These are phyloP conservation scores for Orussus abietinus DNA, from an alignment of 1,140 invertebrate species.

Conservation along the genomic window DNA sequence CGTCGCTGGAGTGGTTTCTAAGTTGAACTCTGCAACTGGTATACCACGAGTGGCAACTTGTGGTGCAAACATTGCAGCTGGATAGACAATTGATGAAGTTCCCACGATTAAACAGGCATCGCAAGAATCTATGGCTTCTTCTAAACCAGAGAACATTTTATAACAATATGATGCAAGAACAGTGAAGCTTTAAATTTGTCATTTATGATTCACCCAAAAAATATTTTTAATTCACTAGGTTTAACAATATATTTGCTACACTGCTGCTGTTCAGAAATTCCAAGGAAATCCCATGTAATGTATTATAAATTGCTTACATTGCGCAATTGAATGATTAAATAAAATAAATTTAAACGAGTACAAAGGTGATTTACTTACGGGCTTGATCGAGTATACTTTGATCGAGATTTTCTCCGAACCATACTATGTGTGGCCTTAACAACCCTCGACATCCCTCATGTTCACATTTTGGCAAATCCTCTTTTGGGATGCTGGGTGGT, in stretches of 20 bases:
- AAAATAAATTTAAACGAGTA: constrained; percentile 7
- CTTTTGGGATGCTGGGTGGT: constrained; percentile 58
- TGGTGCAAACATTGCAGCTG: constrained; percentile 90
- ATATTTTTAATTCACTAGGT: too few species aligned
- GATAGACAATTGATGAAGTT: constrained; percentile 86
- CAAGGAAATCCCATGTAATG: neutral
- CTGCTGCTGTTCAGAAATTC: neutral
- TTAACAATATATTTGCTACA: too few species aligned
- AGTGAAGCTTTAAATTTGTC: constrained; percentile 7
- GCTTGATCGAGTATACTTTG: constrained; percentile 60
- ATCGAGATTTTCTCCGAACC: constrained; percentile 85
- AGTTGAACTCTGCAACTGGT: constrained; percentile 86
- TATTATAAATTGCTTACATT: constrained; percentile 4
- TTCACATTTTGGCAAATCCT: constrained; percentile 39
- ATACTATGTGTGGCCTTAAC: constrained; percentile 82
- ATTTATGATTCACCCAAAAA: constrained; percentile 1
- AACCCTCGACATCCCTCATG: constrained; percentile 62
- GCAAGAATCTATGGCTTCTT: constrained; percentile 65
- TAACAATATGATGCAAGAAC: too few species aligned
- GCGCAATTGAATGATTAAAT: constrained; percentile 15
- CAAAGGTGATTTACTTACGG: constrained; percentile 50
- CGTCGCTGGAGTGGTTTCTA: constrained; percentile 74
- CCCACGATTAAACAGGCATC: constrained; percentile 82
- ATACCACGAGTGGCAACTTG: constrained; percentile 70
- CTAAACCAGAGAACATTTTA: too few species aligned